phyloP scores from a whole-genome alignment of 2,888 invertebrate species.

The Rhagium mordax region DNA sequence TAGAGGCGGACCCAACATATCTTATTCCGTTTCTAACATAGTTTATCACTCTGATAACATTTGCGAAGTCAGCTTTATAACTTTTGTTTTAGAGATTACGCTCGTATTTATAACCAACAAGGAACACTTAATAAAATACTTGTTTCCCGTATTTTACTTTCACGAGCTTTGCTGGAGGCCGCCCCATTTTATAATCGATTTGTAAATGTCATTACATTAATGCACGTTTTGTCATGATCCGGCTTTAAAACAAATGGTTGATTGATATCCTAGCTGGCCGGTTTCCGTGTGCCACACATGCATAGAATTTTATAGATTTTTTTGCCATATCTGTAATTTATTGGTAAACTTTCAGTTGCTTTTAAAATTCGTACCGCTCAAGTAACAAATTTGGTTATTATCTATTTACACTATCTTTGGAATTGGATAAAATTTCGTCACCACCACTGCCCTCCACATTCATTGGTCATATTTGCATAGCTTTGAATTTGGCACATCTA shows the following conservation, averaged over 20 bases:
- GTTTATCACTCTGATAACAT: constrained; percentile 42
- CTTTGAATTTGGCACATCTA: no score
- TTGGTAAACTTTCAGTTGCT: no score
- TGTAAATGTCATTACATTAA: not conserved
- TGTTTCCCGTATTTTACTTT: not conserved
- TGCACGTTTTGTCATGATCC: not conserved
- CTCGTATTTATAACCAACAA: constrained; percentile 37
- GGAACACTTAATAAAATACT: constrained; percentile 35
- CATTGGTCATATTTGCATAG: no score
- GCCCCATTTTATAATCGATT: not conserved
- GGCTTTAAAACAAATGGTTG: not conserved
- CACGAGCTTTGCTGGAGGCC: not conserved
- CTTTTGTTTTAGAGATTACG: constrained; percentile 43
- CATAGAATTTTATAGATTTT: no score
- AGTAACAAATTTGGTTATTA: no score
- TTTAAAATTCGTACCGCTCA: no score
- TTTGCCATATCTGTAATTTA: no score
- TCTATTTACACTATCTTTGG: no score
- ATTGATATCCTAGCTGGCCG: no score
- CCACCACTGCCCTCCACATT: no score
- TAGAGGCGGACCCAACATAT: constrained; percentile 35
- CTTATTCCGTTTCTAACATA: constrained; percentile 39
- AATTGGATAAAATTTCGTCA: no score
- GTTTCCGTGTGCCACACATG: not conserved
- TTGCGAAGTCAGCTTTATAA: constrained; percentile 41